Base-by-base conservation (phyloP, 2,797 vertebrate genomes). In the Australoheros facetus region DNA sequence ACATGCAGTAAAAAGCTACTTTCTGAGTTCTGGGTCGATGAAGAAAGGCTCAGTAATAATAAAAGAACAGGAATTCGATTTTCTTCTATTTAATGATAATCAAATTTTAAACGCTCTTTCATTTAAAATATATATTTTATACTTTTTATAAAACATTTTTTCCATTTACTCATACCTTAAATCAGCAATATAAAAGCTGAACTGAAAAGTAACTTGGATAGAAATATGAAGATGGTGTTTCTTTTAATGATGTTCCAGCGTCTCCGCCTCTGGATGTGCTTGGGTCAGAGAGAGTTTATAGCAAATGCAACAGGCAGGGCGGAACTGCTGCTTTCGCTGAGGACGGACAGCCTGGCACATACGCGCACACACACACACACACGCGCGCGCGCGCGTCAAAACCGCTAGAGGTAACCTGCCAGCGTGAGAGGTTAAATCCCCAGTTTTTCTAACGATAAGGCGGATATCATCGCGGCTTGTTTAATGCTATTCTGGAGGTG, bases 211-310 rank as follows among this genome's bases (percentile, higher is more conserved):
- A 48, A 19, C 62, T 28, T 66, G 5, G 23, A 66, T 48, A 1
- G 45, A 66, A 19, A 11, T 19, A 45, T 51, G 10, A 69, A 51
- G 26, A 17, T 69, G 3, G 30, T 45, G 16, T 81, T 83, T 78
- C 32, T 30, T 75, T 30, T 75, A 59, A 66, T 56, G 3, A 6
- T 17, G 58, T 26, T 78, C 28, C 69, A 21, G 19, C 72, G 88
- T 93, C 84, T 89, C 92, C 90, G 86, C 92, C 91, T 90, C 84
- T 90, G 84, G 73, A 76, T 80, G 87, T 84, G 83, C 78, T 81
- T 86, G 88, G 93, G 91, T 89, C 91, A 91, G 90, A 80, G 81
- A 94, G 90, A 93, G 91, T 95, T 95, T 90, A 94, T 77, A 30
- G 42, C 42, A 30, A 69, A 69, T 84, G 85, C 83, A 85, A 82